Evolutionary conservation across 2,888 invertebrate species (phyloP), one percentile per base, ranked within the genome.

Genomic region (Ennomos fuscantarius): DNA sequence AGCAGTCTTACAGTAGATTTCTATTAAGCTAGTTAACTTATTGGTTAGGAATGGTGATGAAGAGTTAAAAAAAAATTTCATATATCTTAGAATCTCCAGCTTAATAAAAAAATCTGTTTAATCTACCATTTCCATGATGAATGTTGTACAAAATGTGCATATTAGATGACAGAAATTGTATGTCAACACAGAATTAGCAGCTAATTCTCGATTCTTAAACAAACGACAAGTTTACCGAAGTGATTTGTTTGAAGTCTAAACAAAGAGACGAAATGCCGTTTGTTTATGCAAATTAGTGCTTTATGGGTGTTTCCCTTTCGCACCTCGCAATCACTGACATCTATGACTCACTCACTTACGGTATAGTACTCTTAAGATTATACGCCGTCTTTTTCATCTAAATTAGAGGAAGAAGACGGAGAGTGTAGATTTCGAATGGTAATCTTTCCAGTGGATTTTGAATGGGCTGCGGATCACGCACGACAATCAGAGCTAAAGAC

Each of bases 301-400:
- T 60, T 63, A 66, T 58, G 60, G 61, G 46, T 36, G 63, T 68
- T 69, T 69, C 68, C 69, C 62, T 68, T 68, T 66, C 63, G 52
- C 50, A 61, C 60, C 43, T 53, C 47, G 35, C 33, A n/a, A 50
- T 50, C 36, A 13, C 37, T 13, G 15, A 32, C 32, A 46, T 15
- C 9, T 36, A 45, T 47, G 52, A 50, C 43, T 54, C 46, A 56
- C 13, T 57, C 15, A 13, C 34, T 33, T n/a, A 33, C 10, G 12
- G n/a, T 15, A 45, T 11, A 33, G 24, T 6, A 44, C 13, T 51
- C 32, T n/a, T 8, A 12, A n/a, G 39, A 39, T 9, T 40, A 12
- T 10, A 9, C 31, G 11, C 24, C 8, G 24, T 10, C 15, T 41
- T 9, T 15, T 8, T 15, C 40, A 24, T 24, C 24, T 6, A 24